Evolutionary conservation across 2,113 vertebrate species (phyloP).

Genomic region (Anguilla japonica): DNA sequence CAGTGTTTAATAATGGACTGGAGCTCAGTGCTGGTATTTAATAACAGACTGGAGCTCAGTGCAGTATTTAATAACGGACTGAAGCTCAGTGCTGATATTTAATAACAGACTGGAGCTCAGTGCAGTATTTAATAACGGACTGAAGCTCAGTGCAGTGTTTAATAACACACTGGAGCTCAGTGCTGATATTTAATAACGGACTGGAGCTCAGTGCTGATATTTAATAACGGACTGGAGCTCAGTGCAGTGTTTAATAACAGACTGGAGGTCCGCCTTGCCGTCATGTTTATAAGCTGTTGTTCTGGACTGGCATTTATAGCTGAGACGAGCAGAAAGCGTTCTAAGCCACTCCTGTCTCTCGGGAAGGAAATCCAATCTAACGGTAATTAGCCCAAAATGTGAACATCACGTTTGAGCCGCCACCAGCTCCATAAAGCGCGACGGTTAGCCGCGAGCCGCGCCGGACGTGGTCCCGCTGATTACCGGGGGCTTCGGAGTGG

Average conservation of each 20-base stretch:
- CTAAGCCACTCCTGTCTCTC: conserved; percentile 1
- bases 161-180: no score
- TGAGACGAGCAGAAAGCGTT: not conserved
- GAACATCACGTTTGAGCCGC: not conserved
- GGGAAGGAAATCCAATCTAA: not conserved
- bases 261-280: not conserved
- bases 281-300: not conserved
- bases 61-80: no score
- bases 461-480: not conserved
- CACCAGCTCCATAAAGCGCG: not conserved
- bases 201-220: not conserved
- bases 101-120: no score
- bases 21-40: no score
- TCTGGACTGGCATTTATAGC: not conserved
- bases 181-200: no score
- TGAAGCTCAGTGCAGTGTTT: no score
- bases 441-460: not conserved
- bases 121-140: no score
- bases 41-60: no score
- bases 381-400: conserved; percentile 13
- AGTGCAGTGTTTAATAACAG: not conserved
- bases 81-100: no score
- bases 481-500: not conserved
- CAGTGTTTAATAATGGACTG: no score
- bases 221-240: not conserved